Percentiles rank a stretch among this genome's conserved stretches.
phyloP scores from a whole-genome alignment of 2,888 invertebrate species.

The Corythucha ciliata region DNA sequence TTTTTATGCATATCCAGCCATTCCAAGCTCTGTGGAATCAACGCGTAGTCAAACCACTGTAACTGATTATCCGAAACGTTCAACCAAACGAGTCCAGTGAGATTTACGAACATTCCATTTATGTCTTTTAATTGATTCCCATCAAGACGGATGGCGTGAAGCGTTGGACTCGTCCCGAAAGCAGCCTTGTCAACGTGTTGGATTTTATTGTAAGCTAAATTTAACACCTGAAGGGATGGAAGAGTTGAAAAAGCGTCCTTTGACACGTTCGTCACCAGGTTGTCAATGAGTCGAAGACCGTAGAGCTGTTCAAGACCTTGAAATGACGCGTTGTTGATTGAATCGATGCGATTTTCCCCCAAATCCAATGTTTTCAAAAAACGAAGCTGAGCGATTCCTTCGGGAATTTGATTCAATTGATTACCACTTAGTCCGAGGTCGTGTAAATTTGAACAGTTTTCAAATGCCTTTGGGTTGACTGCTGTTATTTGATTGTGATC shows the following conservation, averaged over 20 bases:
- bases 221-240: constrained; percentile 72
- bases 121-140: constrained; percentile 81
- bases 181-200: constrained; percentile 74
- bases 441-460: constrained; percentile 78
- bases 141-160: constrained; percentile 79
- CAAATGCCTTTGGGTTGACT: constrained; percentile 70
- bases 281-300: constrained; percentile 78
- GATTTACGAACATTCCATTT: constrained; percentile 80
- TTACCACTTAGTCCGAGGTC: constrained; percentile 83
- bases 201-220: constrained; percentile 81
- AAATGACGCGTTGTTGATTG: constrained; percentile 74
- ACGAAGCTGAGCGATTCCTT: constrained; percentile 67
- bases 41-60: constrained; percentile 87
- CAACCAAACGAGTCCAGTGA: constrained; percentile 72
- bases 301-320: constrained; percentile 77
- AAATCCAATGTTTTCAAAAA: constrained; percentile 81
- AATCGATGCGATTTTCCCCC: constrained; percentile 80
- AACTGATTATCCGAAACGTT: constrained; percentile 85
- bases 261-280: constrained; percentile 74
- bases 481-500: constrained; percentile 74
- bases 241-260: constrained; percentile 79
- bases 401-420: constrained; percentile 68
- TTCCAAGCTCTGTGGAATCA: constrained; percentile 78
- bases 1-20: constrained; percentile 87
- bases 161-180: constrained; percentile 67